A percentile compares a stretch with the other conserved stretches of the same genome.
These are phyloP conservation scores for Drosophila mettleri DNA, from an alignment of 2,888 invertebrate species.

Conservation along the genomic window DNA sequence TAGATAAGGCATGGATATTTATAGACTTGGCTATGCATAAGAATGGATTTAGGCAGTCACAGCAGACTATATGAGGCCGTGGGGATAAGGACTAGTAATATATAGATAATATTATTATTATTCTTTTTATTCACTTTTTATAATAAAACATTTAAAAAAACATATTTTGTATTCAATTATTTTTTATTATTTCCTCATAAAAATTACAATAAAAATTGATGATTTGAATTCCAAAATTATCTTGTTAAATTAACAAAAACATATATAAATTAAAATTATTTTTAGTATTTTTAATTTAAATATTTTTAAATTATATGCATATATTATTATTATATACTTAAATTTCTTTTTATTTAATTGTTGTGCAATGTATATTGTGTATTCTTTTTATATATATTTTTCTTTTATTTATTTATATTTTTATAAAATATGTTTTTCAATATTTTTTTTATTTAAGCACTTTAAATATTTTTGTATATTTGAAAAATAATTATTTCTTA, in stretches of 20 bases:
- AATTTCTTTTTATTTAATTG: background rate
- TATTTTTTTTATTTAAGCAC: too few species aligned
- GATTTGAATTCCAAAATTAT: too few species aligned
- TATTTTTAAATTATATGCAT: background rate
- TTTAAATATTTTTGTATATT: background rate
- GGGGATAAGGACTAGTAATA: background rate
- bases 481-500: background rate
- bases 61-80: background rate
- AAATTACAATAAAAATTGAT: too few species aligned
- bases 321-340: background rate
- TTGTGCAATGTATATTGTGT: too few species aligned
- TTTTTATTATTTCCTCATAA: background rate
- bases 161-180: background rate
- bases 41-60: constrained; percentile 2
- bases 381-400: background rate
- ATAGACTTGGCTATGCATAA: constrained; percentile 4
- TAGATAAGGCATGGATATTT: constrained; percentile 14
- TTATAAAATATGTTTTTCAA: too few species aligned
- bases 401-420: background rate
- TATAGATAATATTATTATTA: too few species aligned
- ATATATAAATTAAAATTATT: too few species aligned
- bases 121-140: too few species aligned
- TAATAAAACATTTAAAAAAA: background rate
- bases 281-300: background rate
- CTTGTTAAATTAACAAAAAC: background rate